Conservation (phyloP, 2,888 invertebrate species). For the Pseudanteris insignis region DNA sequence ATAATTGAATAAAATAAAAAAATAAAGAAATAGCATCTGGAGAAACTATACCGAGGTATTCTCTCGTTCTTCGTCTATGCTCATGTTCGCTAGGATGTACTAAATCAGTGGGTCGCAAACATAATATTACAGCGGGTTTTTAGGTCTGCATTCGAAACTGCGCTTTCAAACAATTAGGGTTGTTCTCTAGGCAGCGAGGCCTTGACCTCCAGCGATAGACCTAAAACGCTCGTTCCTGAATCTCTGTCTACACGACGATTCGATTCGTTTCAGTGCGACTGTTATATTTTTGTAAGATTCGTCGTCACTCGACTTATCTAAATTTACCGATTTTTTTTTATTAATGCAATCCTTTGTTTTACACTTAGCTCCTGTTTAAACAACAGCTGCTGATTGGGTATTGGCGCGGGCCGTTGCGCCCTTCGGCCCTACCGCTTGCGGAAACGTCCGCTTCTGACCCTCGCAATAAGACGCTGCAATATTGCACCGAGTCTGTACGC, state of each 20-base stretch:
- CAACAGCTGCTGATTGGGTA: neutral
- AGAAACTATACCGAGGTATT: slow-evolving; percentile 12
- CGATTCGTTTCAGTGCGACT: slow-evolving; percentile 38
- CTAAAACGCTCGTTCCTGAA: slow-evolving; percentile 56
- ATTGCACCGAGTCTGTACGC: slow-evolving; percentile 52
- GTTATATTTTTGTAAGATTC: slow-evolving; percentile 41
- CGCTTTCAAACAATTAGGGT: slow-evolving; percentile 44
- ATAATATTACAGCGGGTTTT: slow-evolving; percentile 43
- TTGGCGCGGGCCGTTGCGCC: too few relatives aligned
- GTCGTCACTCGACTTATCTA: slow-evolving; percentile 26
- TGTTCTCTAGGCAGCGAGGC: slow-evolving; percentile 52
- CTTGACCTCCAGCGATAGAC: slow-evolving; percentile 64
- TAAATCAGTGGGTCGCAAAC: slow-evolving; percentile 45
- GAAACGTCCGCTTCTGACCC: slow-evolving; percentile 40
- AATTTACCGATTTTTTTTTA: slow-evolving; percentile 14
- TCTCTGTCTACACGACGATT: slow-evolving; percentile 41
- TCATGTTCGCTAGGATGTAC: slow-evolving; percentile 29
- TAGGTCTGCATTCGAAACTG: slow-evolving; percentile 37
- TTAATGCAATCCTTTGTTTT: slow-evolving; percentile 19
- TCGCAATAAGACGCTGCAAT: slow-evolving; percentile 28
- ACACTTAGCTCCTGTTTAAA: slow-evolving; percentile 9
- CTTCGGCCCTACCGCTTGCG: too few relatives aligned
- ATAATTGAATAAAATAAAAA: neutral
- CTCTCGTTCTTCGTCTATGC: slow-evolving; percentile 21
- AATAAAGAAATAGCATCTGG: neutral